Percentiles rank a stretch among this genome's conserved stretches.
These are phyloP conservation scores for Ceratosolen solmsi DNA, from an alignment of 1,140 invertebrate species.

Conservation along the genomic window DNA sequence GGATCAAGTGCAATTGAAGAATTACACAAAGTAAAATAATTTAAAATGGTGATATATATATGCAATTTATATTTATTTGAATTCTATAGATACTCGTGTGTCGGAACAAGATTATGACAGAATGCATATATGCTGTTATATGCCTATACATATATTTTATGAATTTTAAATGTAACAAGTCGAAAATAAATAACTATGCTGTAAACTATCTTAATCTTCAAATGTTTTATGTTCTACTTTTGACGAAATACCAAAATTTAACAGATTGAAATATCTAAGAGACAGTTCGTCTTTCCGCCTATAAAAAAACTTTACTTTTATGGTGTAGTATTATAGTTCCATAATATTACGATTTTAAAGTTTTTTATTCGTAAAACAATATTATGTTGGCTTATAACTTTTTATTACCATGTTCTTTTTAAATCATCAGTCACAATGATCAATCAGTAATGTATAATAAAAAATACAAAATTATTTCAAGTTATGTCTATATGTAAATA, in stretches of 20 bases:
- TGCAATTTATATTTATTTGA: neutral
- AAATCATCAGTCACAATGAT: neutral
- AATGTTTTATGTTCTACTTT: neutral
- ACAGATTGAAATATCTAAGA: neutral
- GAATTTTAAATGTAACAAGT: neutral
- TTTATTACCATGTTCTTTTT: neutral
- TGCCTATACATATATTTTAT: neutral
- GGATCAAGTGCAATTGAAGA: constrained; percentile 1
- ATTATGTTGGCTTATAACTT: neutral
- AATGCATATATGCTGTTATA: neutral
- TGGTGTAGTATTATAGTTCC: neutral
- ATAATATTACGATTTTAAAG: neutral
- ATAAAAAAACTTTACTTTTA: neutral
- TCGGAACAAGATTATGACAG: neutral
- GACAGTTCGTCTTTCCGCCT: neutral
- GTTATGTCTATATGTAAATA: no score
- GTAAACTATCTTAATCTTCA: neutral
- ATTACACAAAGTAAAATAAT: neutral
- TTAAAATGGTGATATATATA: neutral
- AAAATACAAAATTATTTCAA: neutral
- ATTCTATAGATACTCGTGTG: no score
- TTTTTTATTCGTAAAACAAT: constrained; percentile 1
- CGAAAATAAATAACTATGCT: neutral
- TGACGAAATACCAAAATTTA: neutral
- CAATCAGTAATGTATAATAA: neutral